A percentile compares a stretch with the other conserved stretches of the same genome.
Conservation (phyloP, 2,113 vertebrate genomes). For the Bothrops jararaca region DNA sequence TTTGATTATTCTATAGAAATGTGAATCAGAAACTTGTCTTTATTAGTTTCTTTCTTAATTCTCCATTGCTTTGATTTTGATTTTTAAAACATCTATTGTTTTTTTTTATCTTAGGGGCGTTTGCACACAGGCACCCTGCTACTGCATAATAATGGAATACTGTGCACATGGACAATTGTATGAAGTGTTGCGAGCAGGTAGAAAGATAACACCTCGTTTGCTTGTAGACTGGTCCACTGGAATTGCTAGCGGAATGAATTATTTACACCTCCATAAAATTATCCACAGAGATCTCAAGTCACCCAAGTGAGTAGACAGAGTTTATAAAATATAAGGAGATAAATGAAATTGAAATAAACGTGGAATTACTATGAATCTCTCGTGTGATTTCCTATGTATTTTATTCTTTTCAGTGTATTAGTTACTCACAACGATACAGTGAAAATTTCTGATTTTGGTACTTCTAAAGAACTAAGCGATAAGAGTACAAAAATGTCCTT, state of each 20-base stretch:
- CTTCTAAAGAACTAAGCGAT: conserved; percentile 96
- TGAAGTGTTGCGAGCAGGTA: conserved; percentile 89
- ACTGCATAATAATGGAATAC: conserved; percentile 99
- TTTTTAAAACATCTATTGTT: not conserved
- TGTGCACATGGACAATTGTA: conserved; percentile 97
- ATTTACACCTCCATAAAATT: conserved; percentile 98
- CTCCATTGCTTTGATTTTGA: not conserved
- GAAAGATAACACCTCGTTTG: conserved; percentile 87
- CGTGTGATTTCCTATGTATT: not conserved
- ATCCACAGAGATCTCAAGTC: conserved; percentile 99
- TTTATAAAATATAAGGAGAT: not conserved
- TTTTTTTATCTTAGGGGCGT: conserved; percentile 80
- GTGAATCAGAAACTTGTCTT: not conserved
- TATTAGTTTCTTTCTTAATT: not conserved
- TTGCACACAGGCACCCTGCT: conserved; percentile 95
- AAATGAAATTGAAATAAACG: not conserved
- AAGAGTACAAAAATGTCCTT: conserved; percentile 99
- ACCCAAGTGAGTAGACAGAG: conserved; percentile 84
- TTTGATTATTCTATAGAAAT: not conserved
- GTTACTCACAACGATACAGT: conserved; percentile 93
- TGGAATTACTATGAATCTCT: conserved; percentile 19
- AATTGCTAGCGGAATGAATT: conserved; percentile 98
- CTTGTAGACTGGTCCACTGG: conserved; percentile 97
- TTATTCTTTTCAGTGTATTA: conserved; percentile 79
- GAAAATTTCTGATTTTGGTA: conserved; percentile 98